Percentiles rank a stretch among this genome's conserved stretches.
These are phyloP conservation scores for Chloropsis cyanopogon DNA, from an alignment of 2,113 vertebrate genomes.

Conservation along the genomic window DNA sequence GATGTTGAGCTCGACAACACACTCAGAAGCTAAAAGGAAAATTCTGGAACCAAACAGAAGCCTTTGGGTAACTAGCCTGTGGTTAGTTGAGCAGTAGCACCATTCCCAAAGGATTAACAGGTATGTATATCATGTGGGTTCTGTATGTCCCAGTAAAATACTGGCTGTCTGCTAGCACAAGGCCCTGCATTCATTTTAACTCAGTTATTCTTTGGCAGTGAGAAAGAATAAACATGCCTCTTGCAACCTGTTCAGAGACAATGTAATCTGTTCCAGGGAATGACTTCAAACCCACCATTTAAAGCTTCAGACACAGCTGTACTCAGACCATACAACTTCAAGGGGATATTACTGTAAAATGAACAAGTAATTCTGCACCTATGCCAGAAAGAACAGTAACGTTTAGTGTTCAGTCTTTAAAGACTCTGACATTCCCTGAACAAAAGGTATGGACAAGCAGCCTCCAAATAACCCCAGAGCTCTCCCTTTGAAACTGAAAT, in stretches of 20 bases:
- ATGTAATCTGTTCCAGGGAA: slow-evolving; percentile 15
- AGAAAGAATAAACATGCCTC: slow-evolving; percentile 5
- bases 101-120: neutral
- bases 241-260: neutral
- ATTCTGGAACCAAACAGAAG: neutral
- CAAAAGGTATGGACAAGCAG: neutral
- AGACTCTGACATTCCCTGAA: neutral
- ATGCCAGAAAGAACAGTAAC: neutral
- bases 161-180: neutral
- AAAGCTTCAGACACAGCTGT: neutral
- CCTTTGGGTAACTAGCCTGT: neutral
- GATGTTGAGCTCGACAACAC: neutral
- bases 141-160: neutral
- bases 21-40: neutral
- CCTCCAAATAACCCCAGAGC: neutral
- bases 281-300: slow-evolving; percentile 10
- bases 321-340: neutral
- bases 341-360: neutral
- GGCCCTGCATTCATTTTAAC: neutral
- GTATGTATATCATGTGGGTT: neutral
- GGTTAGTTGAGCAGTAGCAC: neutral
- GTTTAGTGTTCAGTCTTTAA: neutral
- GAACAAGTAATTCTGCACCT: neutral
- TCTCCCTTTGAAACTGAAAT: neutral
- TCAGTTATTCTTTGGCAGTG: neutral